Evolutionary conservation across 2,888 invertebrate genomes (phyloP).

Genomic region (Protonemura montana): DNA sequence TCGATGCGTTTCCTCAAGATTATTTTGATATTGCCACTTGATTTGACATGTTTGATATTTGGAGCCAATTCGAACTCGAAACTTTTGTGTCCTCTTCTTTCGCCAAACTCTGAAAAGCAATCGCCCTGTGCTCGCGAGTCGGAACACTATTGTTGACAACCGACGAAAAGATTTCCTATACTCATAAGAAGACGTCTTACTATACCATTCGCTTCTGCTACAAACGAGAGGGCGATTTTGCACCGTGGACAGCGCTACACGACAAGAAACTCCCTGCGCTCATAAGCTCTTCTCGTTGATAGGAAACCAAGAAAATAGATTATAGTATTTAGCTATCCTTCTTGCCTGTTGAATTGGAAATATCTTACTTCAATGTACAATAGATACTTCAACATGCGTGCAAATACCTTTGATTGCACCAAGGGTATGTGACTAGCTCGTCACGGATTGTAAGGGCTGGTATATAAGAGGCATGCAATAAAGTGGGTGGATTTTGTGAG

Average conservation of each 20-base stretch:
- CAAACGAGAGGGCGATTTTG: neutral
- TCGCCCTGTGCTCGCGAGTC: neutral
- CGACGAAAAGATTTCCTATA: neutral
- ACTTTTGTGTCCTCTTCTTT: slow-evolving; percentile 30
- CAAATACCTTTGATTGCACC: slow-evolving; percentile 26
- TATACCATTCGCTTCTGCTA: neutral
- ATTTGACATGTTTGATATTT: slow-evolving; percentile 37
- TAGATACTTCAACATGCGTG: neutral
- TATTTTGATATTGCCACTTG: slow-evolving; percentile 35
- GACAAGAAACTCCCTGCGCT: neutral
- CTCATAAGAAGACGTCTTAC: neutral
- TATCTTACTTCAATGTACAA: neutral
- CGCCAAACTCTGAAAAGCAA: slow-evolving; percentile 13
- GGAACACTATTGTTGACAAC: slow-evolving; percentile 20
- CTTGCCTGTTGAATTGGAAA: slow-evolving; percentile 24
- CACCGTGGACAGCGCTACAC: neutral
- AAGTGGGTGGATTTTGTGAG: slow-evolving; percentile 12
- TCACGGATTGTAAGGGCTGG: neutral
- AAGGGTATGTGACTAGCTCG: neutral
- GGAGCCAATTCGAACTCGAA: neutral
- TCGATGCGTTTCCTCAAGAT: neutral
- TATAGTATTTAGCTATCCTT: slow-evolving; percentile 26
- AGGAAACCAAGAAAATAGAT: slow-evolving; percentile 30
- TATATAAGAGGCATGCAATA: neutral
- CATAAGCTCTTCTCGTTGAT: slow-evolving; percentile 22